Base-by-base conservation (phyloP, 2,888 invertebrate genomes). In the Seladonia tumulorum region DNA sequence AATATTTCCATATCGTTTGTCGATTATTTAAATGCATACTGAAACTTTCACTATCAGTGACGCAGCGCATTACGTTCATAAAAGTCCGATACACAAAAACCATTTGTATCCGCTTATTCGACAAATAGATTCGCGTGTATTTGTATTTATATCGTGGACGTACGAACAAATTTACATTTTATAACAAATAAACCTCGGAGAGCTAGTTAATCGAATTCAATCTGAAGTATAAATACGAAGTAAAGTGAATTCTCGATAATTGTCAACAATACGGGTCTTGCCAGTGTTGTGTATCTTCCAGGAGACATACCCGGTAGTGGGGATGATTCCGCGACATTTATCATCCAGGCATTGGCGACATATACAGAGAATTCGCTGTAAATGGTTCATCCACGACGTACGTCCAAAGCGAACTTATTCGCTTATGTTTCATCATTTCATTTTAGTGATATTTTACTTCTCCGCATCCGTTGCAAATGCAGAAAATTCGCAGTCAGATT, bases 31-130 rank as follows among this genome's bases (percentile, higher is more conserved):
- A 16, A 45, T 45, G 12, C 5, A 71, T 25, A 45, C 16, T 1
- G 12, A 71, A 71, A 71, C 16, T 47, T 71, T 45, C 71, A 29
- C 71, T 39, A 45, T 42, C 71, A 71, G 47, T 71, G 25, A 71
- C 71, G 71, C 45, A 16, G 25, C 25, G 25, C 8, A 45, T 14
- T 53, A 53, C 39, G 68, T 68, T 22, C 18, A 18, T 10, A 18
- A 66, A 35, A 66, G 35, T 22, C 42, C 42, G 10, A 39, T 42
- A 39, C 35, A 35, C 35, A 35, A 35, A 35, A 35, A 35, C 35
- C 35, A 35, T 35, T 35, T 35, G 2, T 35, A 35, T 35, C 35
- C 35, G 35, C 35, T 2, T 35, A 35, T 35, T 35, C 35, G 35
- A 35, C 35, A 35, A 35, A 5, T 35, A 4, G 35, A 35, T 42